A percentile compares a stretch with the other conserved stretches of the same genome.
These are phyloP conservation scores for Pediacus dermestoides DNA, from an alignment of 2,888 invertebrate genomes.

Conservation along the genomic window DNA sequence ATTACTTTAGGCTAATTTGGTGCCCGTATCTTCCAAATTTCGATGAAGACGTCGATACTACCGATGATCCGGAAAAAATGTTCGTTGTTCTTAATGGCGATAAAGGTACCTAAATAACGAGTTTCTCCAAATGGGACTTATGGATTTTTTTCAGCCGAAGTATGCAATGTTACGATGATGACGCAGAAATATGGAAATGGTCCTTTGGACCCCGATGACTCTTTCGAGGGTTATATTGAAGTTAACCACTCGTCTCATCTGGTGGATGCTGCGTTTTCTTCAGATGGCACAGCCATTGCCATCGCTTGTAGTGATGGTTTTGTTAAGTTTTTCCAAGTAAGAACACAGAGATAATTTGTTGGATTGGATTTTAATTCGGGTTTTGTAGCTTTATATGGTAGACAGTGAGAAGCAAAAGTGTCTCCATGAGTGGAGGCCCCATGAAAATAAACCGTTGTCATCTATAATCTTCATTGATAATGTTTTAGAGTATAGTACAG, in stretches of 20 bases:
- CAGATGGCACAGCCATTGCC: slow-evolving; percentile 91
- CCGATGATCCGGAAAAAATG: slow-evolving; percentile 71
- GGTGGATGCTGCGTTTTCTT: slow-evolving; percentile 85
- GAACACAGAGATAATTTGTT: too few species aligned
- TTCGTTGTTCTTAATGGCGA: slow-evolving; percentile 77
- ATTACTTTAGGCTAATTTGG: slow-evolving; percentile 74
- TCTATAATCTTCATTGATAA: slow-evolving; percentile 93
- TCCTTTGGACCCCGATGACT: slow-evolving; percentile 45
- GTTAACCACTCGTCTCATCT: slow-evolving; percentile 63
- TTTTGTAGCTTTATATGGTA: slow-evolving; percentile 79
- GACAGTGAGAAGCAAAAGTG: slow-evolving; percentile 71
- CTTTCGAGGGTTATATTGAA: slow-evolving; percentile 54
- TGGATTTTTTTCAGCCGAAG: slow-evolving; percentile 50
- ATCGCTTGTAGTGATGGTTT: slow-evolving; percentile 85
- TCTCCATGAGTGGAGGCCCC: slow-evolving; percentile 91
- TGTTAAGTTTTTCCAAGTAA: slow-evolving; percentile 87
- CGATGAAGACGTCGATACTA: slow-evolving; percentile 53
- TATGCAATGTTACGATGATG: slow-evolving; percentile 55
- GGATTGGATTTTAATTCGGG: slow-evolving; percentile 53
- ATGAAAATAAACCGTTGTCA: slow-evolving; percentile 80
- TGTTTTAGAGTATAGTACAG: slow-evolving; percentile 69
- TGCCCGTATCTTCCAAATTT: slow-evolving; percentile 78
- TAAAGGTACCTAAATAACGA: slow-evolving; percentile 52
- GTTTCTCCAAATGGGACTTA: too few species aligned
- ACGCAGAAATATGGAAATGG: slow-evolving; percentile 48